These are phyloP conservation scores for Remorina albescens DNA, from an alignment of 2,797 vertebrate species.

Conservation along the genomic window DNA sequence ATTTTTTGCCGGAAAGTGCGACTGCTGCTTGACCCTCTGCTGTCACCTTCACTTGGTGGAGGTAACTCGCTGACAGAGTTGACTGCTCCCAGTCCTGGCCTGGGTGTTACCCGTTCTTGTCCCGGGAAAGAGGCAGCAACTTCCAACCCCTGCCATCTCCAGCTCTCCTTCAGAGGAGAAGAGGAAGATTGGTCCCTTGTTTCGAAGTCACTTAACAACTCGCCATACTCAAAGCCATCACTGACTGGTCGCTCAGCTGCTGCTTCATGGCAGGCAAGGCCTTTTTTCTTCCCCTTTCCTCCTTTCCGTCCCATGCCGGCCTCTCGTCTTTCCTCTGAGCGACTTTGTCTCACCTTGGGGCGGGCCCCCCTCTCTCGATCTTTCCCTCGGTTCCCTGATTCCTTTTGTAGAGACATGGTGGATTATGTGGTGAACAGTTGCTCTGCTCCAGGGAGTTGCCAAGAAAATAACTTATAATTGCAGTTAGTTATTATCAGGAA, in stretches of 20 bases:
- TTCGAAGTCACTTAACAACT: constrained; percentile 78
- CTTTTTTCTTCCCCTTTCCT: constrained; percentile 83
- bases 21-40: constrained; percentile 77
- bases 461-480: constrained; percentile 36
- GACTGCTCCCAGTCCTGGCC: constrained; percentile 47
- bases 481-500: constrained; percentile 28
- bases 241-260: constrained; percentile 82
- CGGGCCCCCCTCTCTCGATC: constrained; percentile 85
- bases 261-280: constrained; percentile 62
- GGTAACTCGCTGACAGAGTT: constrained; percentile 58
- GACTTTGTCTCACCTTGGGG: constrained; percentile 88
- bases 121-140: constrained; percentile 57
- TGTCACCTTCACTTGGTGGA: constrained; percentile 67
- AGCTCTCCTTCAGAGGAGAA: constrained; percentile 72
- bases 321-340: constrained; percentile 86
- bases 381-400: constrained; percentile 82
- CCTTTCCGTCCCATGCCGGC: constrained; percentile 73
- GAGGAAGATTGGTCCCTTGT: constrained; percentile 69
- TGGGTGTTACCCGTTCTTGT: constrained; percentile 60
- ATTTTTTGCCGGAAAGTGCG: constrained; percentile 88
- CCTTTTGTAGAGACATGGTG: constrained; percentile 82
- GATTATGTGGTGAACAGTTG: constrained; percentile 43
- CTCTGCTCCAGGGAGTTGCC: constrained; percentile 24
- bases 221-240: constrained; percentile 87
- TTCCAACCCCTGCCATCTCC: constrained; percentile 77